These are phyloP conservation scores for Diachrysia chrysitis DNA, from an alignment of 2,888 invertebrate genomes.

Conservation along the genomic window DNA sequence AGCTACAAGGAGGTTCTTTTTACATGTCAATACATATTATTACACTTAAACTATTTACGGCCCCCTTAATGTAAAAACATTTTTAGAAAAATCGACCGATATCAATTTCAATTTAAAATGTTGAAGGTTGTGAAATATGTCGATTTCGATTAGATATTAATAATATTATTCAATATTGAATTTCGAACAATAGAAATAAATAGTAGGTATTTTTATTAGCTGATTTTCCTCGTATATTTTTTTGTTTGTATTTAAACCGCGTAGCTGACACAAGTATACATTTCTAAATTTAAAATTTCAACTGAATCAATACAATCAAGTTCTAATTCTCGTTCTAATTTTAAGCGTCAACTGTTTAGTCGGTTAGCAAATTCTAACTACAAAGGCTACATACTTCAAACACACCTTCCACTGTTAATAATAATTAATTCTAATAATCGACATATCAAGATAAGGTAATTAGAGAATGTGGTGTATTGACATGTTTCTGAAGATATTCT, in stretches of 20 bases:
- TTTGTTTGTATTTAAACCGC: neutral
- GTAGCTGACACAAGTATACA: neutral
- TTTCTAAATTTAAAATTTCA: neutral
- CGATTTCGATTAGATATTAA: neutral
- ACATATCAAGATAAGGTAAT: slow-evolving; percentile 74
- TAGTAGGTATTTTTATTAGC: too few relatives aligned
- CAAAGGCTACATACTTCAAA: slow-evolving; percentile 53
- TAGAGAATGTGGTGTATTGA: slow-evolving; percentile 72
- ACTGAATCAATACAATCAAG: slow-evolving; percentile 13
- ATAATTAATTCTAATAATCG: slow-evolving; percentile 78
- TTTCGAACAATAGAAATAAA: neutral
- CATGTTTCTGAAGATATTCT: slow-evolving; percentile 66
- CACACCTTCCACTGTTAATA: slow-evolving; percentile 72
- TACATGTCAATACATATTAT: neutral
- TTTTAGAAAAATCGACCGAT: neutral
- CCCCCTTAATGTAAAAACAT: neutral
- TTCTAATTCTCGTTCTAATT: slow-evolving; percentile 22
- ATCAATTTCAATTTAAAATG: neutral
- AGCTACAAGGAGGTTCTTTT: too few relatives aligned
- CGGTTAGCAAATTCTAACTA: slow-evolving; percentile 46
- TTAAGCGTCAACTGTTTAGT: slow-evolving; percentile 42
- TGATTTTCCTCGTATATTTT: neutral
- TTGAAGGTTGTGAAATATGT: neutral
- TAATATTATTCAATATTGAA: neutral
- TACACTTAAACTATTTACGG: neutral